These are phyloP conservation scores for Colius striatus DNA, from an alignment of 2,113 vertebrate species.

Conservation along the genomic window DNA sequence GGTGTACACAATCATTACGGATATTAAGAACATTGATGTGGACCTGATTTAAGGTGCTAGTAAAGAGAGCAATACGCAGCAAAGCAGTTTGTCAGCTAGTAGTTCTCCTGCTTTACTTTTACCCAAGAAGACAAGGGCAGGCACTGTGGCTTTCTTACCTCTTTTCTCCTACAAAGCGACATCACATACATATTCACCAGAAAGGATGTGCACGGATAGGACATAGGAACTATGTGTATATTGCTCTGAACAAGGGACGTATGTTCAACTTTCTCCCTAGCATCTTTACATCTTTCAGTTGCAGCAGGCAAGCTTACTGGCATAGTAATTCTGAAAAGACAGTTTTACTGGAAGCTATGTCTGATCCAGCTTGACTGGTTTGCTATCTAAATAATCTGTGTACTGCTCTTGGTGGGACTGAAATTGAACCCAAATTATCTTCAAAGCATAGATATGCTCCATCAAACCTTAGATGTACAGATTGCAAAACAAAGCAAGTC, in stretches of 20 bases:
- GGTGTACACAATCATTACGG: rapidly evolving
- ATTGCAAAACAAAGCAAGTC: background rate
- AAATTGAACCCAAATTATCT: background rate
- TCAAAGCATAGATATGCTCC: background rate
- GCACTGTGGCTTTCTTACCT: background rate
- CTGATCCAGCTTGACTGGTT: background rate
- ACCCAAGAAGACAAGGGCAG: background rate
- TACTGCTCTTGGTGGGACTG: background rate
- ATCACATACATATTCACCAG: background rate
- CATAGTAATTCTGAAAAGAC: background rate
- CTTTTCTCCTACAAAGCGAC: background rate
- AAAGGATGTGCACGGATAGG: background rate
- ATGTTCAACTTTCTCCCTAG: background rate
- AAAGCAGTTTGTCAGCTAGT: background rate
- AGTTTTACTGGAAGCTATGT: background rate
- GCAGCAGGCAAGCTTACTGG: background rate
- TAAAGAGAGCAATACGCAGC: background rate
- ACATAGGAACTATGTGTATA: rapidly evolving
- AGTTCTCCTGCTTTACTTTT: background rate
- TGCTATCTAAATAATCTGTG: background rate
- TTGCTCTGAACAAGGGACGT: background rate
- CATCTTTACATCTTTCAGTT: background rate
- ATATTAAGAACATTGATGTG: background rate
- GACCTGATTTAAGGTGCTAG: background rate
- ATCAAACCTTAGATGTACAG: background rate